phyloP scores from a whole-genome alignment of 2,797 vertebrate genomes.

The Enteromius unitaeniatus region DNA sequence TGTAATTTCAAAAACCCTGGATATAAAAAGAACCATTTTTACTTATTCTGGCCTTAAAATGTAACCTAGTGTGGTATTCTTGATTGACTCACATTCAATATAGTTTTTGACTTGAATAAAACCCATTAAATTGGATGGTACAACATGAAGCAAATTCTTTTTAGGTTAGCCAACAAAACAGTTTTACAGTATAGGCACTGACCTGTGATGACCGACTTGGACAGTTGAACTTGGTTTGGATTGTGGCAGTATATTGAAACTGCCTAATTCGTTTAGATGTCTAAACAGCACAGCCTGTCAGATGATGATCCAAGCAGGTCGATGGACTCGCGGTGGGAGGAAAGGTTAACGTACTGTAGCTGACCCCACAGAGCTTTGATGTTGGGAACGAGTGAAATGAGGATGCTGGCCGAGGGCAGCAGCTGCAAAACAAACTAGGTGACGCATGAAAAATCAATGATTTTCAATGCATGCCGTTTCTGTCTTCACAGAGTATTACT shows the following conservation, averaged over 20 bases:
- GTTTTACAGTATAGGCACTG: neutral
- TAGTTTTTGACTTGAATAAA: neutral
- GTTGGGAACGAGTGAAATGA: slow-evolving; percentile 26
- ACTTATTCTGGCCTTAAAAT: neutral
- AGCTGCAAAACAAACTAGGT: slow-evolving; percentile 59
- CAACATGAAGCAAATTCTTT: neutral
- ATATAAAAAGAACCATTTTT: neutral
- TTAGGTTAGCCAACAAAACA: neutral
- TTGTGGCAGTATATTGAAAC: slow-evolving; percentile 1
- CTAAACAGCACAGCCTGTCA: slow-evolving; percentile 14
- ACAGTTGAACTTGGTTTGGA: neutral
- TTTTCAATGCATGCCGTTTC: slow-evolving; percentile 56
- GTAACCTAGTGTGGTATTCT: neutral
- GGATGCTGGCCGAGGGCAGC: slow-evolving; percentile 23
- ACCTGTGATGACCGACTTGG: neutral
- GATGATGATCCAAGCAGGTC: slow-evolving; percentile 8
- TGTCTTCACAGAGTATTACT: slow-evolving; percentile 34
- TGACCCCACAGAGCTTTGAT: slow-evolving; percentile 45
- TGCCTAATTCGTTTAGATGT: slow-evolving; percentile 9
- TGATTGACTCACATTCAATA: neutral
- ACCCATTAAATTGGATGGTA: neutral
- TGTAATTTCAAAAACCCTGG: neutral
- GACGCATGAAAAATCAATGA: slow-evolving; percentile 65
- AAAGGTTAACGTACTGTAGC: slow-evolving; percentile 31
- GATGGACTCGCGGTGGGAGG: slow-evolving; percentile 8